Conservation (phyloP, 30 jellyfish, hydroid and myxozoan genomes). For the Turritopsis rubra region DNA sequence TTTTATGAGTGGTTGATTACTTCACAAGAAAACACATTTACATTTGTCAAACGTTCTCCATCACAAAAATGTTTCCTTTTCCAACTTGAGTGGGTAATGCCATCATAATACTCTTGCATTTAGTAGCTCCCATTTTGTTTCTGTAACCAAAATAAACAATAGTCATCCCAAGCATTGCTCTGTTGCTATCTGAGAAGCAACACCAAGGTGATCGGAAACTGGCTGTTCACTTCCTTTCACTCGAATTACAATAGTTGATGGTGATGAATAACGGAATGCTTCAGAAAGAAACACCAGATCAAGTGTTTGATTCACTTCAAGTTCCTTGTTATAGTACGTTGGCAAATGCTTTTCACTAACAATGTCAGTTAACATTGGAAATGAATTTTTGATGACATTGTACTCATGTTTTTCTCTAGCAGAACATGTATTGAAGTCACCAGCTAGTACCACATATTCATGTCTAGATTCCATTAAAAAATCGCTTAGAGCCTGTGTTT, state of each 20-base stretch:
- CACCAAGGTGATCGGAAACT: not conserved
- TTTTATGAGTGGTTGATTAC: too few species aligned
- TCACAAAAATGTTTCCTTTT: too few species aligned
- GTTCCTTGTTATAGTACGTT: not conserved
- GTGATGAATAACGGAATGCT: not conserved
- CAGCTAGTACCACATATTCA: not conserved
- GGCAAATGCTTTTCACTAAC: not conserved
- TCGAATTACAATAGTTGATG: not conserved
- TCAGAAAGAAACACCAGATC: not conserved
- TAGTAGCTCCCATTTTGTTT: too few species aligned
- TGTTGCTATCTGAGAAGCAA: not conserved
- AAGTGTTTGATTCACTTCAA: not conserved
- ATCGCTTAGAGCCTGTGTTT: not conserved
- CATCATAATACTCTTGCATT: too few species aligned
- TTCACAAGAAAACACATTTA: too few species aligned
- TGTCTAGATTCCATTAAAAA: not conserved
- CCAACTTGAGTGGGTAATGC: too few species aligned
- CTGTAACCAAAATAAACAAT: too few species aligned
- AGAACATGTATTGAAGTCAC: not conserved
- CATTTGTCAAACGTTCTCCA: too few species aligned
- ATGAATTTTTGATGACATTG: not conserved
- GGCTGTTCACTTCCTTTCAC: not conserved
- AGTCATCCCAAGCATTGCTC: not conserved
- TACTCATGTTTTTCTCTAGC: not conserved
- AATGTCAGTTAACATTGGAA: not conserved